Conservation (phyloP, 2,113 vertebrate species). For the Hemibagrus wyckioides region DNA sequence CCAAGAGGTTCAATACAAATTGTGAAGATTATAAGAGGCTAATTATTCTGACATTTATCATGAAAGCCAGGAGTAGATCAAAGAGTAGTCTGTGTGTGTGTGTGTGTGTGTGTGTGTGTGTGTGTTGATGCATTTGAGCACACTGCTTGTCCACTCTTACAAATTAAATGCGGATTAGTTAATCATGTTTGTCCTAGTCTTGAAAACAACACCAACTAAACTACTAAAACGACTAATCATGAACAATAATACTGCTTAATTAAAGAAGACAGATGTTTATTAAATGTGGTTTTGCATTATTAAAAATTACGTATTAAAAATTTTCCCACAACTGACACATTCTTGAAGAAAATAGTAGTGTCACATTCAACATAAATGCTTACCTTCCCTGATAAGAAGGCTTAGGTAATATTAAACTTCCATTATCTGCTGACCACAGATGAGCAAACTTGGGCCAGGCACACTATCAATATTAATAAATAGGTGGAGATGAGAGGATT, state of each 20-base stretch:
- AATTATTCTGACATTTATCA: constrained; percentile 43
- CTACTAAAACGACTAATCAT: not conserved
- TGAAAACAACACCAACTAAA: not conserved
- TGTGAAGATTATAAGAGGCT: constrained; percentile 17
- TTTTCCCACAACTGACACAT: not conserved
- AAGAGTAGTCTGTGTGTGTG: not conserved
- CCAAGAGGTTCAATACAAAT: not conserved
- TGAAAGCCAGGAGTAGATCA: constrained; percentile 31
- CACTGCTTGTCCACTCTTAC: not conserved
- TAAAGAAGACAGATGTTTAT: not conserved
- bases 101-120: not conserved
- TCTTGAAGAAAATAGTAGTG: not conserved
- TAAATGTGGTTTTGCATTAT: not conserved
- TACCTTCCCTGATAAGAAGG: constrained; percentile 8
- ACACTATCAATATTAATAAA: constrained; percentile 31
- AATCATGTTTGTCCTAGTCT: not conserved
- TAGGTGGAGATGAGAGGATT: not conserved
- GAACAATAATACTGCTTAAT: not conserved
- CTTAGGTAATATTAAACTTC: constrained; percentile 7
- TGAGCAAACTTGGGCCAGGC: not conserved
- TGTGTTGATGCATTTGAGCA: not conserved
- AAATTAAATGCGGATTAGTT: not conserved
- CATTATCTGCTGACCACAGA: constrained; percentile 23
- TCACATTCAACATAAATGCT: not conserved
- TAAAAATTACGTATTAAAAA: not conserved